Conservation (phyloP, 1,140 invertebrate genomes). For the Bombus breviceps region DNA sequence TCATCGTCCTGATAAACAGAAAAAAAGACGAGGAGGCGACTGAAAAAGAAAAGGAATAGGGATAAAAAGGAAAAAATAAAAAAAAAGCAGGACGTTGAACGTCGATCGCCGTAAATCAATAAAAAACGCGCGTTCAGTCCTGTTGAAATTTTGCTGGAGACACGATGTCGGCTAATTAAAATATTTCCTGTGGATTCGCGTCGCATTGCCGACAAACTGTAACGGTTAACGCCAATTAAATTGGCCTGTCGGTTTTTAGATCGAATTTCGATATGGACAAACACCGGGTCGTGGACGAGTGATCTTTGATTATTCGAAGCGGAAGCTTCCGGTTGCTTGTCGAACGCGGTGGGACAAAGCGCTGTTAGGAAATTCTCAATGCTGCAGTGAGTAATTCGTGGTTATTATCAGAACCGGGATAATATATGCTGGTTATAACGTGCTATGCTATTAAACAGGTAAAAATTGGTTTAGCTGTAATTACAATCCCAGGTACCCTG, state of each 20-base stretch:
- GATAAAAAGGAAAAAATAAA: not conserved
- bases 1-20: not conserved
- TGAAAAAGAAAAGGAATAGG: not conserved
- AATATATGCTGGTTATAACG: not conserved
- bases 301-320: not conserved
- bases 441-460: not conserved
- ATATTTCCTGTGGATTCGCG: conserved; percentile 23
- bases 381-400: not conserved
- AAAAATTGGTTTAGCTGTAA: not conserved
- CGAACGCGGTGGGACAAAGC: not conserved
- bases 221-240: conserved; percentile 48
- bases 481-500: not conserved
- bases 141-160: conserved; percentile 9
- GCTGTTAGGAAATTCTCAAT: not conserved
- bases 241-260: not conserved
- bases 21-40: not conserved
- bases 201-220: conserved; percentile 23
- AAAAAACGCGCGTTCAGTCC: not conserved
- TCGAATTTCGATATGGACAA: not conserved
- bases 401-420: not conserved
- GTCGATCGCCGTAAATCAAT: conserved; percentile 45
- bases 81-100: not conserved
- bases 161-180: conserved; percentile 31
- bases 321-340: not conserved
- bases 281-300: conserved; percentile 17